Evolutionary conservation across 1,140 invertebrate species (phyloP).

Genomic region (Tetragonula clypearis): DNA sequence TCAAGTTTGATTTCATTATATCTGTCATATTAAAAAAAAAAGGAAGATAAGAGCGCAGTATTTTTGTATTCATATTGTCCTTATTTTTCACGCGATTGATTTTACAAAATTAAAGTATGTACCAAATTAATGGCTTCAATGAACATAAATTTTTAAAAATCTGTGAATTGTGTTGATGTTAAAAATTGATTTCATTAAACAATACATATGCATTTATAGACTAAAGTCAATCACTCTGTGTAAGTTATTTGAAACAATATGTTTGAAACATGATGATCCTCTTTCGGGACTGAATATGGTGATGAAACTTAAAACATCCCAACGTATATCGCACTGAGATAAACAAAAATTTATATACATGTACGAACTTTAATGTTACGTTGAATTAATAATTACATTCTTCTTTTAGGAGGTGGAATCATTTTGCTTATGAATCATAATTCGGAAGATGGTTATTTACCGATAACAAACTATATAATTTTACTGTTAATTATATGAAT

Average conservation of each 20-base stretch:
- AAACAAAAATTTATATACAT: neutral
- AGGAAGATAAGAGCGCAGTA: no score
- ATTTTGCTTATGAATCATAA: neutral
- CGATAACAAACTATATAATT: neutral
- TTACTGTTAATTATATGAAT: neutral
- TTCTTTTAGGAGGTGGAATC: conserved; percentile 21
- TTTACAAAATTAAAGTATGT: no score
- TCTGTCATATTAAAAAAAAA: no score
- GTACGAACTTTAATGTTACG: neutral
- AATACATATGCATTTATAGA: no score
- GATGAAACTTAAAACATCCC: conserved; percentile 49
- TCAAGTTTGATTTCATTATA: no score
- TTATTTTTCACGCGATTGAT: no score
- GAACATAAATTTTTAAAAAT: no score
- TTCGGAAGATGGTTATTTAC: neutral
- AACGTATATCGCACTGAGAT: conserved; percentile 65
- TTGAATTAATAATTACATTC: conserved; percentile 28
- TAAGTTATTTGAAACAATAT: conserved; percentile 1
- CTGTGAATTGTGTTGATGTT: no score
- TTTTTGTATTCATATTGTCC: no score
- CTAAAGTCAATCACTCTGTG: no score
- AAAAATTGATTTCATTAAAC: no score
- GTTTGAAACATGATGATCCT: conserved; percentile 59
- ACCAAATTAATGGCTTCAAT: no score
- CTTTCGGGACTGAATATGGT: conserved; percentile 71